Base-by-base conservation (phyloP, 2,888 invertebrate species). In the Lasioglossum figueresi region DNA sequence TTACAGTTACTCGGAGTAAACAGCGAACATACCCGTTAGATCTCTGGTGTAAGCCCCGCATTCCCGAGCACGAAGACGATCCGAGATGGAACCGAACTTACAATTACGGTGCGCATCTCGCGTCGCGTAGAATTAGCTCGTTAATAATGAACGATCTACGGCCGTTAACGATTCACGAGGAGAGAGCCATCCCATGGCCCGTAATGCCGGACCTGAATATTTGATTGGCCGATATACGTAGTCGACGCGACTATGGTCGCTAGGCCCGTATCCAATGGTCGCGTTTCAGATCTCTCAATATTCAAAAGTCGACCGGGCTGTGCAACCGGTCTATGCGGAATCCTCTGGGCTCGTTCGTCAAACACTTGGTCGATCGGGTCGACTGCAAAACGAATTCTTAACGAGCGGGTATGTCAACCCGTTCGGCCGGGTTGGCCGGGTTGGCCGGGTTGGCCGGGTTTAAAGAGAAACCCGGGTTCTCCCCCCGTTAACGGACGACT, bases 81-180 rank as follows among this genome's bases (percentile, higher is more conserved):
- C 48, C 48, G 10, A 31, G 59, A 34, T 34, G 16, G 34, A 34
- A 23, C 5, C 66, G 31, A 66, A 5, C 66, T 66, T 66, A 59
- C 59, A 59, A 27, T 59, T 59, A 59, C 59, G 59, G 27, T 14
- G 59, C 59, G 27, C 27, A 27, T 27, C 59, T 12, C 59, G 59
- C 27, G 40, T 74, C 66, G 79, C 77, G 88, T 80, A 76, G 79
- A 88, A 88, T 88, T 86, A 84, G 82, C 79, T 78, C 70, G 70
- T 88, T 82, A 86, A 88, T 88, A 88, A 88, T 88, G 86, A 76
- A 88, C 79, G 78, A n/a, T 73, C 27, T 14, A 66, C 56, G 48
- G 19, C 40, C 45, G 45, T 88, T 76, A 88, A 85, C 76, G 82
- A 88, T 88, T 88, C 82, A 88, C 74, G 78, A 52, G 76, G 31